Base-by-base conservation (phyloP, 2,113 vertebrate genomes). In the Merops nubicus region DNA sequence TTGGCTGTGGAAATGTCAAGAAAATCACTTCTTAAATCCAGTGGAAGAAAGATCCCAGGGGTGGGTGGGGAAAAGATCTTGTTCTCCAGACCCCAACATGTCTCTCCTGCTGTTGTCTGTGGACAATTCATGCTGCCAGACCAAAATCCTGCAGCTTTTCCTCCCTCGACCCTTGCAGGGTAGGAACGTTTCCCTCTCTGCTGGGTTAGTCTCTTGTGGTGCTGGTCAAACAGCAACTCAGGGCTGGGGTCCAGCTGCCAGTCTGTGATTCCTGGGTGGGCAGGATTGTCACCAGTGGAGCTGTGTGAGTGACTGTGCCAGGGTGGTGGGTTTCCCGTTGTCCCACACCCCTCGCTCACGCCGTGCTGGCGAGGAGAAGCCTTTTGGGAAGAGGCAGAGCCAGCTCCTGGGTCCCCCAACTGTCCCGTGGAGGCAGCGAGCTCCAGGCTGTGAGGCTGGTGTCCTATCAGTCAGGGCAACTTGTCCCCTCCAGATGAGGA, bases 401-500 rank as follows among this genome's bases (percentile, higher is more conserved):
- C 42, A 45, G 15, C 57, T 54, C 23, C 42, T 8, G 12, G 50
- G 8, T 16, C 40, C 33, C 29, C 47, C 18, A 3, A 16, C 15
- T 54, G 53, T 4, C 51, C 18, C 12, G 25, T 26, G 50, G 23
- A 11, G 25, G 50, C 47, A 48, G 47, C 47, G 19, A 48, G 47
- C 47, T 20, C 47, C 47, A 48, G 50, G 23, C 21, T 22, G 33
- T 7, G n/a, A n/a, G 23, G 34, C 8, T 5, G 8, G 23, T 50
- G 48, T 50, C 48, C 48, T 25, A 26, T n/a, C 59, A 2, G 12
- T 67, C 9, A 9, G 36, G 11, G 10, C 7, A 19, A 45, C 17
- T 45, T 94, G 33, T 88, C 26, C 62, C 45, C 96, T 29, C 97
- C 97, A 99, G 99, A 99, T 33, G 99, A 99, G 90, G 99, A 99